phyloP scores from a whole-genome alignment of 2,888 invertebrate genomes.

The Drosophila barbarae region DNA sequence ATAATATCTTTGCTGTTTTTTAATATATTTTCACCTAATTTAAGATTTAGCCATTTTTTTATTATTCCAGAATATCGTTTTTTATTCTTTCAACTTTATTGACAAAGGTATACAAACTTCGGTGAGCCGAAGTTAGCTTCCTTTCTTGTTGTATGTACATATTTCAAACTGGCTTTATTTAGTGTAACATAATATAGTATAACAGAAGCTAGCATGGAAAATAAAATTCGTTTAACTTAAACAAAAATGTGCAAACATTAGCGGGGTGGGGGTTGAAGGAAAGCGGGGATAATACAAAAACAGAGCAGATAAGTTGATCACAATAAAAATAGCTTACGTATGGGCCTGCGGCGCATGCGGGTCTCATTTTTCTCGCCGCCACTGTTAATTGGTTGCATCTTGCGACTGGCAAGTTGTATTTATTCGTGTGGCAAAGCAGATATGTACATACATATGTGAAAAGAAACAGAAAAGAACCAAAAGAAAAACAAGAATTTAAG shows the following conservation, averaged over 20 bases:
- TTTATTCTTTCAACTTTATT: too few relatives aligned
- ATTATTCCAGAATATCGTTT: too few relatives aligned
- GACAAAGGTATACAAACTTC: too few relatives aligned
- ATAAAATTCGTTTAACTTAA: neutral
- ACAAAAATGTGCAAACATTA: neutral
- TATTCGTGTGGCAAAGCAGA: slow-evolving; percentile 51
- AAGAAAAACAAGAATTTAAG: slow-evolving; percentile 37
- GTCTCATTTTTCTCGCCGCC: slow-evolving; percentile 63
- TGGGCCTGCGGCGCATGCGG: slow-evolving; percentile 70
- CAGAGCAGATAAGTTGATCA: slow-evolving; percentile 30
- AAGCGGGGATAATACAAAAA: slow-evolving; percentile 26
- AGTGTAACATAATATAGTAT: neutral
- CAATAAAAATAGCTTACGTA: slow-evolving; percentile 69
- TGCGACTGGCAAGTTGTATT: slow-evolving; percentile 48
- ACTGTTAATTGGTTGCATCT: slow-evolving; percentile 60
- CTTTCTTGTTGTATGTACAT: too few relatives aligned
- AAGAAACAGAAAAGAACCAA: slow-evolving; percentile 54
- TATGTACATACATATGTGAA: slow-evolving; percentile 40
- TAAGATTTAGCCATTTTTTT: too few relatives aligned
- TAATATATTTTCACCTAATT: too few relatives aligned
- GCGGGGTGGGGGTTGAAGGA: neutral
- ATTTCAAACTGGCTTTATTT: neutral
- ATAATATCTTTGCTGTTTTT: too few relatives aligned
- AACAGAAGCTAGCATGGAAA: neutral
- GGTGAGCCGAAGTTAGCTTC: too few relatives aligned